phyloP scores from a whole-genome alignment of 2,888 invertebrate species.

The Sisyra nigra region DNA sequence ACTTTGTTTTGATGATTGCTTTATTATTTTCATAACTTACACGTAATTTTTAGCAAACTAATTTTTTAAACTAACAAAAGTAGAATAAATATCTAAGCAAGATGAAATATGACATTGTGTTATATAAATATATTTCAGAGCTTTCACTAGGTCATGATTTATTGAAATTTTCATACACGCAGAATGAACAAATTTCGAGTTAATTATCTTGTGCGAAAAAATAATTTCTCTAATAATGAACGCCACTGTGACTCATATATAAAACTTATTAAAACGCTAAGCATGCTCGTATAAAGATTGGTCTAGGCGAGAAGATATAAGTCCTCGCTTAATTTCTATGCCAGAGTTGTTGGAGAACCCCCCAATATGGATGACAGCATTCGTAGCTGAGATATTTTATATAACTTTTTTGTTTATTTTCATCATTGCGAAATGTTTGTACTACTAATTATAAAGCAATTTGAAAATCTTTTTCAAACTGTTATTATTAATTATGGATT shows the following conservation, averaged over 20 bases:
- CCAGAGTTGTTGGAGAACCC: constrained; percentile 17
- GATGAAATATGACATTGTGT: no score
- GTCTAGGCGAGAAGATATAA: constrained; percentile 22
- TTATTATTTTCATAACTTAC: no score
- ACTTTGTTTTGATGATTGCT: no score
- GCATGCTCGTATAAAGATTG: constrained; percentile 23
- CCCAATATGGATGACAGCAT: constrained; percentile 3
- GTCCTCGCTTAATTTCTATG: constrained; percentile 20
- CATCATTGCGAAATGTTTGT: background rate
- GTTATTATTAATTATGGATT: background rate
- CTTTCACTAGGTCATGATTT: no score
- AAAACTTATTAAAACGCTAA: constrained; percentile 20
- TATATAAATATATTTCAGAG: no score
- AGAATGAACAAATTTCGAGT: no score
- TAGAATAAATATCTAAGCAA: no score
- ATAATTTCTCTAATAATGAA: background rate
- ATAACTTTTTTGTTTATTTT: constrained; percentile 4
- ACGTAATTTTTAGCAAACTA: no score
- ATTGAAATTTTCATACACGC: no score
- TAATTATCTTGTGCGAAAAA: background rate
- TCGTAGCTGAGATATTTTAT: constrained; percentile 7
- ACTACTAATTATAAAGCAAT: background rate
- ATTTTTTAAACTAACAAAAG: no score
- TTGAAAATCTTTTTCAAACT: background rate
- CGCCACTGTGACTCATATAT: constrained; percentile 6